phyloP scores from a whole-genome alignment of 2,888 invertebrate genomes.

The Daptonema setosum region DNA sequence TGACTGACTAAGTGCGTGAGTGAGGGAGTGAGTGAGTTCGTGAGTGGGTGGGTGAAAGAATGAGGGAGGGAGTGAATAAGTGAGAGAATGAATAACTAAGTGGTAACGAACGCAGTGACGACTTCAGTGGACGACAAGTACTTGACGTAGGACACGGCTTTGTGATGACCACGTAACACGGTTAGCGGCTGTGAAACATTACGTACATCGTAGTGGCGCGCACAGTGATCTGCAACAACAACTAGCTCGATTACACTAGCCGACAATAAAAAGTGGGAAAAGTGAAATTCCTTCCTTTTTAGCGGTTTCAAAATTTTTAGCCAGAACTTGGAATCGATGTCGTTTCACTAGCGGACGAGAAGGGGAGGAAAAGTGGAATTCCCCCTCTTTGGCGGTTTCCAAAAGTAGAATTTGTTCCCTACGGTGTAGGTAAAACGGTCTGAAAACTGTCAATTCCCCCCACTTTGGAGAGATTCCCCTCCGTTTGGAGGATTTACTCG shows the following conservation, averaged over 20 bases:
- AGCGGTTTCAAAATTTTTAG: too few relatives aligned
- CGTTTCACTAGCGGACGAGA: too few relatives aligned
- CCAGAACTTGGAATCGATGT: too few relatives aligned
- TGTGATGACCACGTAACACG: slow-evolving; percentile 66
- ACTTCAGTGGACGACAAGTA: slow-evolving; percentile 62
- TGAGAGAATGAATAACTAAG: not conserved
- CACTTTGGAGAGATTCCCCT: too few relatives aligned
- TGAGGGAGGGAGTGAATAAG: too few relatives aligned
- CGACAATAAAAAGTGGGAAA: not conserved
- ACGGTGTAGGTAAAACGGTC: too few relatives aligned
- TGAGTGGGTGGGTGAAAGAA: too few relatives aligned
- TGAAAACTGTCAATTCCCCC: too few relatives aligned
- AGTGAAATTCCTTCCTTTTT: not conserved
- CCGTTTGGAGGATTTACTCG: too few relatives aligned
- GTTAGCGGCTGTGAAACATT: slow-evolving; percentile 56
- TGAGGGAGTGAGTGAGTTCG: too few relatives aligned
- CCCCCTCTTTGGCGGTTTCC: too few relatives aligned
- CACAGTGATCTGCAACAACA: slow-evolving; percentile 52
- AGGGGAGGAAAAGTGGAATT: not conserved
- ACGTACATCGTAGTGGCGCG: slow-evolving; percentile 78
- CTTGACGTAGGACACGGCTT: slow-evolving; percentile 80
- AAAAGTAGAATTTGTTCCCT: too few relatives aligned
- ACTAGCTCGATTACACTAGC: not conserved
- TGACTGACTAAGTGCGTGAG: not conserved
- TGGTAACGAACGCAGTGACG: slow-evolving; percentile 47